Base-by-base conservation (phyloP, 2,797 vertebrate genomes). In the Halcyon smyrnensis region DNA sequence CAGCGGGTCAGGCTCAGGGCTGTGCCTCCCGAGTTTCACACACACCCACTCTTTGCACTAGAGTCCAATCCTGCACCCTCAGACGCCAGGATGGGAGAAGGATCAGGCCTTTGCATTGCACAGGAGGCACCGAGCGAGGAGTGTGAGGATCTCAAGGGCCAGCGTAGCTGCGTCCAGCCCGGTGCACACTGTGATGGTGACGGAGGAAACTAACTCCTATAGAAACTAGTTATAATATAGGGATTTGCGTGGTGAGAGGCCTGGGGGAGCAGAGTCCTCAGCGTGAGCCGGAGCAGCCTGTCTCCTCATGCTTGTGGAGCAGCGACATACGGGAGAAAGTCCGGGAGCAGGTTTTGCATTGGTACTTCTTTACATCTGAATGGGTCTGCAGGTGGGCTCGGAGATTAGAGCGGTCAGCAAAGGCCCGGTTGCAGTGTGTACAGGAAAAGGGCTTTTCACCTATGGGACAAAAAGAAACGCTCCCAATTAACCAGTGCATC, bases 321-420 rank as follows among this genome's bases (percentile, higher is more conserved):
- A 99, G 98, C 12, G 99, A 99, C 99, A 99, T 99, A 73, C 99
- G 99, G 93, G 99, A 99, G 98, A 99, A 99, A 98, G 99, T 99
- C 87, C 99, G 98, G 8, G 99, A 98, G 89, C 99, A 99, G 50
- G 98, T 98, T 96, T 98, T 97, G 64, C 99, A 99, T 96, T 99
- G 99, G 97, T 99, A 99, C 97, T 99, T 99, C 98, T 99, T 99
- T 93, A 99, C 99, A 46, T 99, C 99, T 0, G 99, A 99, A 97
- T 99, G 99, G 64, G 99, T 99, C 98, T 99, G 99, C 96, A 99
- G 98, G 97, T 99, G 99, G 51, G 99, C 99, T 0, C 99, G 98
- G 80, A 99, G 99, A 98, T 99, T 99, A 65, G 99, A 99, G 95
- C 99, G 99, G 97, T 99, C 99, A 0, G 99, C 99, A 19, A 99